These are phyloP conservation scores for Ctenopoma multispine DNA, from an alignment of 2,797 vertebrate genomes.

Conservation along the genomic window DNA sequence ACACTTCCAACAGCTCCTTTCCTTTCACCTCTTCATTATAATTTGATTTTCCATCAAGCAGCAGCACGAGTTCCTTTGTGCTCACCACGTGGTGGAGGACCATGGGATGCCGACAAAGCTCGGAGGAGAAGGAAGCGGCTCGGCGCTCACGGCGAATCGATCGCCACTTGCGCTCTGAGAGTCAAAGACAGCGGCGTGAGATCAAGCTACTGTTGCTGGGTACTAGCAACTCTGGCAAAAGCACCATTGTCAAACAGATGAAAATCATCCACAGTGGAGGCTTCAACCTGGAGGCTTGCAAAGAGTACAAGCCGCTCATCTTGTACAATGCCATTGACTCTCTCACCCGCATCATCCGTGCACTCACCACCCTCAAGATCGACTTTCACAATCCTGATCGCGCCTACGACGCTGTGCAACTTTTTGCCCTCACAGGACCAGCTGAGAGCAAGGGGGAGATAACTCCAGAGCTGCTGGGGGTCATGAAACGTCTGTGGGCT, in stretches of 20 bases:
- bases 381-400: conserved; percentile 98
- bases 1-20: conserved; percentile 22
- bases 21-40: conserved; percentile 59
- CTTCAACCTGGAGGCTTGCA: conserved; percentile 98
- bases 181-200: conserved; percentile 96
- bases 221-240: conserved; percentile 99
- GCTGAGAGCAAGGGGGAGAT: conserved; percentile 99
- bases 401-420: conserved; percentile 97
- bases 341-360: conserved; percentile 97
- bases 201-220: conserved; percentile 97
- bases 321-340: conserved; percentile 99
- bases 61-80: conserved; percentile 79
- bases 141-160: conserved; percentile 97
- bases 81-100: conserved; percentile 85
- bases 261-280: conserved; percentile 99
- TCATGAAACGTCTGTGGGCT: conserved; percentile 97
- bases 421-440: conserved; percentile 97
- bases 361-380: conserved; percentile 95
- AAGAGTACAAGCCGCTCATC: conserved; percentile 98
- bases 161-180: conserved; percentile 98
- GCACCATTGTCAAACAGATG: conserved; percentile 99
- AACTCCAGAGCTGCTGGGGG: conserved; percentile 93
- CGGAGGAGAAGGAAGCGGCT: conserved; percentile 99
- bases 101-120: conserved; percentile 99
- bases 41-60: conserved; percentile 69